A percentile compares a stretch with the other conserved stretches of the same genome.
phyloP scores from a whole-genome alignment of 2,888 invertebrate species.

The Lycia hirtaria region DNA sequence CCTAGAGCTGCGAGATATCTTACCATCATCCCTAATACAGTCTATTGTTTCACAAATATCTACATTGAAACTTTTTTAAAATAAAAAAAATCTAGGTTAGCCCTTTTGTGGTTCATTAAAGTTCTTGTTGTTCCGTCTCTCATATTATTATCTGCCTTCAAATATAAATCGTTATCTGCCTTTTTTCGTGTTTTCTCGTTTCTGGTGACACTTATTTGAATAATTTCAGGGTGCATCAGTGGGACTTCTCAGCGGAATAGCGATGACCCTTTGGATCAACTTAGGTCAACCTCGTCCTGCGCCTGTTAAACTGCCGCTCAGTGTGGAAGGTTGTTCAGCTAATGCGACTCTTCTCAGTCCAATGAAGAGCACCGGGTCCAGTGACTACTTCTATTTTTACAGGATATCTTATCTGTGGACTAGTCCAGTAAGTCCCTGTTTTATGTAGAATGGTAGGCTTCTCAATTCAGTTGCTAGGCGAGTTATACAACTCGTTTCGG shows the following conservation, averaged over 20 bases:
- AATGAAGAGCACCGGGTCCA: conserved; percentile 40
- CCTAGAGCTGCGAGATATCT: too few species aligned
- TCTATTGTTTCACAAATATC: not conserved
- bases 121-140: too few species aligned
- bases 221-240: conserved; percentile 87
- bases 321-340: conserved; percentile 83
- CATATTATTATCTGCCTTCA: too few species aligned
- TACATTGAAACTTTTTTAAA: too few species aligned
- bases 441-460: too few species aligned
- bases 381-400: conserved; percentile 87
- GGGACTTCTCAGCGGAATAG: conserved; percentile 88
- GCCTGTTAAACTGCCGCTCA: conserved; percentile 82
- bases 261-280: conserved; percentile 92
- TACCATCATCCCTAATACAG: too few species aligned
- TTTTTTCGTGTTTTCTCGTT: not conserved
- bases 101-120: too few species aligned
- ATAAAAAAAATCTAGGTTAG: too few species aligned
- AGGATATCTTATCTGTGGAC: conserved; percentile 91
- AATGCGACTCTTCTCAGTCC: conserved; percentile 56
- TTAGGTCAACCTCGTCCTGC: conserved; percentile 92
- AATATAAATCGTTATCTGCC: too few species aligned
- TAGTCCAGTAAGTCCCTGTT: conserved; percentile 72
- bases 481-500: too few species aligned
- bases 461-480: too few species aligned
- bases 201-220: conserved; percentile 5